Base-by-base conservation (phyloP, 2,113 vertebrate species). In the Stegastes partitus region DNA sequence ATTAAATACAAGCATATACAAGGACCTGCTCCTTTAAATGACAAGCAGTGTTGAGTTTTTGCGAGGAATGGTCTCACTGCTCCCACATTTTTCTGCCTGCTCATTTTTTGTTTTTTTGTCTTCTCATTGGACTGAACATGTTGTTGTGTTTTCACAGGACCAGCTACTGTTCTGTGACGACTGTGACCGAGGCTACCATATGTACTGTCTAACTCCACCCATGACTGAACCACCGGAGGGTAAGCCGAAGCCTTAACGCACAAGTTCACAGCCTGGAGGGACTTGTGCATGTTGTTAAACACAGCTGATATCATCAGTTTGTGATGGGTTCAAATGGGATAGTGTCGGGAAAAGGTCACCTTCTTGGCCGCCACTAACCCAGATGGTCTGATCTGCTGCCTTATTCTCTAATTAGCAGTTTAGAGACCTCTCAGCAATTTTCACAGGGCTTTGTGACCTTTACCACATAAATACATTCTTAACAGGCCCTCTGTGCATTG, bases 221-320 rank as follows among this genome's bases (percentile, higher is more conserved):
- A 98, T 98, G 97, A 95, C 95, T 1, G 96, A 98, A 92, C 96
- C 97, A 58, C 97, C 96, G 0, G 97, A 98, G 95, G 97, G 97
- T 97, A 88, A 93, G 94, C 11, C n/a, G 0, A 62, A 1, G 26
- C 22, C 56, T n/a, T 1, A 14, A 42, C 49, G 31, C 26, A 21
- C 22, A 61, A 23, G 15, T 19, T 64, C 23, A 56, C 62, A 22
- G 8, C 47, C 14, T 55, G 0, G 0, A 54, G 55, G 4, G 18
- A n/a, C 1, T 2, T 6, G 18, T 56, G 22, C 11, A 18, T 59
- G 51, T 54, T 70, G 22, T 51, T 55, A 7, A 28, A 42, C 3
- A 42, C 39, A 15, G 11, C 39, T 15, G 39, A 42, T 12, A 14
- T 14, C 39, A 2, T 42, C 39, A 3, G 39, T 42, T 42, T 42